Conservation (phyloP, 2,888 invertebrate species). For the Tricholauxania praeusta region DNA sequence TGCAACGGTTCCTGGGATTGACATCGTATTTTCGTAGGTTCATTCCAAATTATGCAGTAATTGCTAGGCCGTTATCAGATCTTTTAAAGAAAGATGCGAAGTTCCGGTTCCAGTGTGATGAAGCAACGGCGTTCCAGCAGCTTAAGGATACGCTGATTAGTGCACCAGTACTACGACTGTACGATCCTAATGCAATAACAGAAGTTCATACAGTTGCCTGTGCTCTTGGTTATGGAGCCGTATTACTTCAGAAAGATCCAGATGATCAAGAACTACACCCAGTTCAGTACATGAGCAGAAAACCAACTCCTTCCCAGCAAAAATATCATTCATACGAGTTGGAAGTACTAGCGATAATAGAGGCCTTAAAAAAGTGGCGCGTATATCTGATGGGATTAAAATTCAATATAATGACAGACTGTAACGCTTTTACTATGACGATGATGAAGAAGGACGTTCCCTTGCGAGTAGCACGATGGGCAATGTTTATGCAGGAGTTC, state of each 20-base stretch:
- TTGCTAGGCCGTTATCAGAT: slow-evolving; percentile 7
- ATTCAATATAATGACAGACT: slow-evolving; percentile 50
- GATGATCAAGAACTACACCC: slow-evolving; percentile 39
- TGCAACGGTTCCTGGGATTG: slow-evolving; percentile 24
- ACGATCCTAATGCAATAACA: slow-evolving; percentile 14
- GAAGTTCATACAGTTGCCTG: slow-evolving; percentile 14
- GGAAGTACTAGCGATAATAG: slow-evolving; percentile 46
- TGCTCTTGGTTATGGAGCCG: slow-evolving; percentile 38
- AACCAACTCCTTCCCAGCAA: slow-evolving; percentile 45
- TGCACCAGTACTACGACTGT: slow-evolving; percentile 17
- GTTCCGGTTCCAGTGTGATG: background rate
- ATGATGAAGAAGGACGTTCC: slow-evolving; percentile 39
- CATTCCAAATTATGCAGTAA: background rate
- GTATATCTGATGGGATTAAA: slow-evolving; percentile 32
- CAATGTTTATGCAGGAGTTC: slow-evolving; percentile 36
- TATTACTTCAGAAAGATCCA: slow-evolving; percentile 34
- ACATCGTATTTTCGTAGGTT: slow-evolving; percentile 8
- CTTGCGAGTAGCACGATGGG: slow-evolving; percentile 34
- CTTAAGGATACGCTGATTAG: slow-evolving; percentile 6
- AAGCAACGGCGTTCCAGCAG: slow-evolving; percentile 5
- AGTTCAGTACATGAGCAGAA: slow-evolving; percentile 40
- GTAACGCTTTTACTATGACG: slow-evolving; percentile 51
- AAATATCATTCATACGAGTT: slow-evolving; percentile 49
- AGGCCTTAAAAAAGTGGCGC: slow-evolving; percentile 47
- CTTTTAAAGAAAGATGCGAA: background rate